Percentiles rank a stretch among this genome's conserved stretches.
Conservation (phyloP, 2,113 vertebrate species). For the Polyodon spathula region DNA sequence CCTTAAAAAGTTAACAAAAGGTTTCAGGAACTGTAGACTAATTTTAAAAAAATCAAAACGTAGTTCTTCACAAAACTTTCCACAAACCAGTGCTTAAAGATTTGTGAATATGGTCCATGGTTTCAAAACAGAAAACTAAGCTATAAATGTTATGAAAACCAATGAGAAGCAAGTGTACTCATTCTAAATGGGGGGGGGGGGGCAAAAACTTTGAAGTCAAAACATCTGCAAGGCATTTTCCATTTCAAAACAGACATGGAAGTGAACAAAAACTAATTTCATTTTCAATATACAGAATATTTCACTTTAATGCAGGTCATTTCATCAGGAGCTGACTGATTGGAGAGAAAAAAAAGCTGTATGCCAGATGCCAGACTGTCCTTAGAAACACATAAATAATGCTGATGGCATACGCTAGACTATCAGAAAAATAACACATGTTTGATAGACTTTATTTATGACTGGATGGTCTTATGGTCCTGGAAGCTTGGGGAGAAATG, state of each 20-base stretch:
- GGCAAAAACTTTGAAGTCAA: neutral
- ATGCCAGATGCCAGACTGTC: neutral
- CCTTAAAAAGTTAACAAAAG: no score
- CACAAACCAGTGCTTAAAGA: no score
- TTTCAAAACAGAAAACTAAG: neutral
- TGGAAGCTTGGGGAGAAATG: neutral
- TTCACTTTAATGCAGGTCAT: neutral
- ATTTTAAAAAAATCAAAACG: no score
- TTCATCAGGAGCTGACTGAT: neutral
- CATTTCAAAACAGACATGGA: neutral
- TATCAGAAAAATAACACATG: neutral
- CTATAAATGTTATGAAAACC: neutral
- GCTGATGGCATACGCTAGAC: neutral
- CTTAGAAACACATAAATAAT: neutral
- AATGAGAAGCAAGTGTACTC: neutral
- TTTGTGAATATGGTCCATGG: no score
- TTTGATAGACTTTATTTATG: neutral
- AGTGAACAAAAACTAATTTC: neutral
- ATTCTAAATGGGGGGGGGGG: neutral
- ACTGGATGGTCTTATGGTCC: neutral
- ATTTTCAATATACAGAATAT: neutral
- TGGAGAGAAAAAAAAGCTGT: neutral
- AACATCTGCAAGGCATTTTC: slow-evolving; percentile 2
- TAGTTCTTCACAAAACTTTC: no score
- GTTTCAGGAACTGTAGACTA: no score